phyloP scores from a whole-genome alignment of 2,888 invertebrate species.

The Sthenelais limicola region DNA sequence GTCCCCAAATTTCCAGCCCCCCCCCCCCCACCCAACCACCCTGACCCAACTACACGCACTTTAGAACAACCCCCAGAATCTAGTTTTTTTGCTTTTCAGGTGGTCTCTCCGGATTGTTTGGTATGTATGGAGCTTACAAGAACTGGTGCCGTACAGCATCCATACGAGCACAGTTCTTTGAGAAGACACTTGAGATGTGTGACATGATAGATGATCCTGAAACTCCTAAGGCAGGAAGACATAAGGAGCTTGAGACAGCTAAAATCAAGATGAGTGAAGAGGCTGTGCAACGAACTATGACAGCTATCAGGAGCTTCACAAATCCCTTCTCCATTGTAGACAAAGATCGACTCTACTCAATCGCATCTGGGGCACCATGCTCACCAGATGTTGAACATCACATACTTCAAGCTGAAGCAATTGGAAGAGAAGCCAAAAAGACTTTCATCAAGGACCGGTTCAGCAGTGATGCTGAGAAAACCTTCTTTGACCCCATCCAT shows the following conservation, averaged over 20 bases:
- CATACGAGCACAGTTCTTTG: constrained; percentile 37
- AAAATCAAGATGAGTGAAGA: constrained; percentile 45
- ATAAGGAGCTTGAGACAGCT: constrained; percentile 34
- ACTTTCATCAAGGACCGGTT: constrained; percentile 37
- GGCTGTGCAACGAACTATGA: constrained; percentile 38
- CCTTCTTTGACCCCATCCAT: constrained; percentile 43
- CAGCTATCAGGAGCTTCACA: constrained; percentile 44
- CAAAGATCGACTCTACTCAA: constrained; percentile 43
- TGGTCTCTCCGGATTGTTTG: too few species aligned
- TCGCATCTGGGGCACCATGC: constrained; percentile 45
- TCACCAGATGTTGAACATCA: constrained; percentile 35
- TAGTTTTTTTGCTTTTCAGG: neutral
- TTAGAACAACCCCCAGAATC: too few species aligned
- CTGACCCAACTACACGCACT: too few species aligned
- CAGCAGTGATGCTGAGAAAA: neutral
- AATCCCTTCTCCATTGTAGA: constrained; percentile 45
- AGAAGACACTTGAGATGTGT: constrained; percentile 29
- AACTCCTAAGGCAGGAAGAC: constrained; percentile 24
- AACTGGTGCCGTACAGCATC: constrained; percentile 42
- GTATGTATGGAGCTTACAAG: constrained; percentile 34
- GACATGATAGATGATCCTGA: constrained; percentile 36
- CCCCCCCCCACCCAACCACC: too few species aligned
- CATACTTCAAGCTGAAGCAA: constrained; percentile 34
- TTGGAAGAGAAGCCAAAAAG: constrained; percentile 22
- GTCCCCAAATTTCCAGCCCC: too few species aligned